Conservation (phyloP, 2,888 invertebrate species). For the Melinaea menophilus region DNA sequence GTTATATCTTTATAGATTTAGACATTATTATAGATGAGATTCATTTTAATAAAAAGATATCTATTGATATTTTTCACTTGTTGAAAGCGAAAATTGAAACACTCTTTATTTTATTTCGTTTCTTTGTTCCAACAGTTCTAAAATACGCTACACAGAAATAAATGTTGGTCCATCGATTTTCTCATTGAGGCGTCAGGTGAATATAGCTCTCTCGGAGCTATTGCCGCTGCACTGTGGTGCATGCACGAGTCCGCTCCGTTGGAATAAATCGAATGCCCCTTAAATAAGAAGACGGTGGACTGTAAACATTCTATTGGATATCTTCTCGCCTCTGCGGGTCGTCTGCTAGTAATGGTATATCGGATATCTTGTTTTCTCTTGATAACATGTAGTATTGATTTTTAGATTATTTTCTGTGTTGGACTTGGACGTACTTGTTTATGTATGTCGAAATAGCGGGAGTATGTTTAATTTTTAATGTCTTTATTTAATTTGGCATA, state of each 20-base stretch:
- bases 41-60: no score
- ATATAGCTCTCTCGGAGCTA: conserved; percentile 58
- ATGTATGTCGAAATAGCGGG: no score
- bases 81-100: conserved; percentile 1
- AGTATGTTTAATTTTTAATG: no score
- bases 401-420: background rate
- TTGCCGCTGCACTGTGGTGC: conserved; percentile 42
- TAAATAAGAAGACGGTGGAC: conserved; percentile 37
- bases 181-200: conserved; percentile 48
- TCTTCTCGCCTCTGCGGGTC: conserved; percentile 27
- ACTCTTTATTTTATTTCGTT: background rate
- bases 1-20: no score
- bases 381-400: background rate
- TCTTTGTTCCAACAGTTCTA: conserved; percentile 15
- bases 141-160: conserved; percentile 23
- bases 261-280: conserved; percentile 55
- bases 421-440: background rate
- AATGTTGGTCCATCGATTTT: conserved; percentile 43
- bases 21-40: no score
- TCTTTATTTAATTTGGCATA: no score
- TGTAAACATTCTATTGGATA: conserved; percentile 41
- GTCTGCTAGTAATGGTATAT: conserved; percentile 25
- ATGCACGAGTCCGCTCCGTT: conserved; percentile 43
- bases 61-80: background rate
- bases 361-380: conserved; percentile 9